Base-by-base conservation (phyloP, 2,888 invertebrate species). In the Anorthoa munda region DNA sequence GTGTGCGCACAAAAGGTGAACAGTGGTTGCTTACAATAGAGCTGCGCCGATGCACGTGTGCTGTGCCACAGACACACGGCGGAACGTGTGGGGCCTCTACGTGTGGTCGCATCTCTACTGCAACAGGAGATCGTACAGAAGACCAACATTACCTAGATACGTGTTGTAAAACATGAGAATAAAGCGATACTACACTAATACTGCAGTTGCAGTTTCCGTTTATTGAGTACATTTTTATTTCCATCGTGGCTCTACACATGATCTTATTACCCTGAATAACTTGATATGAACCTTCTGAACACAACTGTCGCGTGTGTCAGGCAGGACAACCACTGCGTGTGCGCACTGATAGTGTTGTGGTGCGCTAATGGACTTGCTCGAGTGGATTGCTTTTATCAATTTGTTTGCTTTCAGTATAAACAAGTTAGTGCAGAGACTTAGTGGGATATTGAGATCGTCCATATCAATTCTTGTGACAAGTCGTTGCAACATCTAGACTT, bases 71-170 rank as follows among this genome's bases (percentile, higher is more conserved):
- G 69, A 60, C 61, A 46, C 74, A 79, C 79, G 69, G 79, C 58
- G 64, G 80, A 46, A 59, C 80, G 81, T 73, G 81, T 81, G 83
- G 83, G 83, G 83, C 63, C 83, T 72, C 76, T 64, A 74, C 84
- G 83, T 83, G 83, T 82, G 83, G 84, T 82, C 83, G 67, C 60
- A 53, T 70, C 26, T 17, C 53, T 55, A 58, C 12, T 48, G 53
- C 45, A 15, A 21, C 1, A 58, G 39, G 48, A n/a, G 31, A 66
- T 51, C 39, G 13, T 26, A 18, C 81, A 73, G 77, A 64, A 74
- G 59, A 31, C 5, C 15, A 45, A 75, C 17, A 15, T 11, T 26
- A 31, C 13, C 12, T 15, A 26, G 13, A 11, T 13, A 55, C 18
- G 21, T 48, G 17, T 18, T 26, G 45, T 21, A 17, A 39, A 21